phyloP scores from a whole-genome alignment of 2,888 invertebrate species.

The Tyria jacobaeae region DNA sequence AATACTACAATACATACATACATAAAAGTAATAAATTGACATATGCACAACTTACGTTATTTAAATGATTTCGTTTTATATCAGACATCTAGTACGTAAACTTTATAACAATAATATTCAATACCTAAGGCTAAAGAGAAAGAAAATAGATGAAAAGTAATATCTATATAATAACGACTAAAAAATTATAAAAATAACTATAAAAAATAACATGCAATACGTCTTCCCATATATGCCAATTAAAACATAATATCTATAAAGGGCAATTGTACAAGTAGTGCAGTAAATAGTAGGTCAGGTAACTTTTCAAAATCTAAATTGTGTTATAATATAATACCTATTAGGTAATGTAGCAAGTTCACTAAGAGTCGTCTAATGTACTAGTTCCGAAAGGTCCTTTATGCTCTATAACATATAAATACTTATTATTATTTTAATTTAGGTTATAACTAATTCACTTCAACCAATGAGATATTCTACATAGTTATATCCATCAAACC shows the following conservation, averaged over 20 bases:
- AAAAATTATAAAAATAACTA: too few species aligned
- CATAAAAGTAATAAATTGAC: constrained; percentile 67
- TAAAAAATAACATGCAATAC: background rate
- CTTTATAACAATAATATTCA: constrained; percentile 15
- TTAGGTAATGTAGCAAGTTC: constrained; percentile 26
- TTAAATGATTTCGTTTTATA: constrained; percentile 50
- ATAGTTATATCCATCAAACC: background rate
- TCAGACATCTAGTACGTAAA: constrained; percentile 29
- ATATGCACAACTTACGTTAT: constrained; percentile 66
- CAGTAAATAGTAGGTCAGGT: background rate
- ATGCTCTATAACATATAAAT: constrained; percentile 3
- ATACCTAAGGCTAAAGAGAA: background rate
- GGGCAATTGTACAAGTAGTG: background rate
- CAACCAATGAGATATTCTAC: background rate
- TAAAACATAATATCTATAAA: constrained; percentile 12
- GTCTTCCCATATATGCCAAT: background rate
- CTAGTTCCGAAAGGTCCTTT: constrained; percentile 14
- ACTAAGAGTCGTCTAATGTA: constrained; percentile 38
- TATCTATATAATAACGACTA: background rate
- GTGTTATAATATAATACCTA: constrained; percentile 13
- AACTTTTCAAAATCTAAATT: constrained; percentile 20
- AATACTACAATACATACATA: constrained; percentile 36
- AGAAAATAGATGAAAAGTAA: constrained; percentile 1
- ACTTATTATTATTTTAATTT: background rate
- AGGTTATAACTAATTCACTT: background rate